Conservation (phyloP, 2,888 invertebrate species). For the Strigamia transsilvanica region DNA sequence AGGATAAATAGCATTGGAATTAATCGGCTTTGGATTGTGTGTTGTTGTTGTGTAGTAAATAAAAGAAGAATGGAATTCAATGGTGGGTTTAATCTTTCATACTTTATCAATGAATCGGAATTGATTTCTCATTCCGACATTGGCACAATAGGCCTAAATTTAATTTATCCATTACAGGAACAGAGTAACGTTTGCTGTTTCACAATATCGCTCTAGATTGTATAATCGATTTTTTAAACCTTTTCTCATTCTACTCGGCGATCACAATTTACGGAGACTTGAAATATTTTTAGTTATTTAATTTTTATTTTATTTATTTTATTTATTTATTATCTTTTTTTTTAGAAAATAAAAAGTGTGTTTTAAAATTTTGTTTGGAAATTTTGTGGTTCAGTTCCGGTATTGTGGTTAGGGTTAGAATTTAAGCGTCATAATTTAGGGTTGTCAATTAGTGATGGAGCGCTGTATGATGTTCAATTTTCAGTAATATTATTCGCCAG, state of each 20-base stretch:
- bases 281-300: no score
- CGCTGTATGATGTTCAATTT: not conserved
- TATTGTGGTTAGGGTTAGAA: not conserved
- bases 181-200: not conserved
- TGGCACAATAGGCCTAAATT: slow-evolving; percentile 8
- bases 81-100: not conserved
- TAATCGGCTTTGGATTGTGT: not conserved
- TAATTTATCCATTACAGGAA: not conserved
- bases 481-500: not conserved
- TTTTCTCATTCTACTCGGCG: no score
- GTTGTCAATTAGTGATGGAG: slow-evolving; percentile 8
- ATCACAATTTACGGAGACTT: no score
- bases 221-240: not conserved
- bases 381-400: not conserved
- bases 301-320: no score
- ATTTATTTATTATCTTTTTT: no score
- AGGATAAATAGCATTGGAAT: not conserved
- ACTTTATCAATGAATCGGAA: slow-evolving; percentile 1
- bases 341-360: not conserved
- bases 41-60: not conserved
- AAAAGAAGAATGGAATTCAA: not conserved
- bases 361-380: not conserved
- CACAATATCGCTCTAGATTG: slow-evolving; percentile 8
- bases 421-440: not conserved
- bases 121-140: not conserved